Base-by-base conservation (phyloP, 2,113 vertebrate species). In the Cryptotis parvus region DNA sequence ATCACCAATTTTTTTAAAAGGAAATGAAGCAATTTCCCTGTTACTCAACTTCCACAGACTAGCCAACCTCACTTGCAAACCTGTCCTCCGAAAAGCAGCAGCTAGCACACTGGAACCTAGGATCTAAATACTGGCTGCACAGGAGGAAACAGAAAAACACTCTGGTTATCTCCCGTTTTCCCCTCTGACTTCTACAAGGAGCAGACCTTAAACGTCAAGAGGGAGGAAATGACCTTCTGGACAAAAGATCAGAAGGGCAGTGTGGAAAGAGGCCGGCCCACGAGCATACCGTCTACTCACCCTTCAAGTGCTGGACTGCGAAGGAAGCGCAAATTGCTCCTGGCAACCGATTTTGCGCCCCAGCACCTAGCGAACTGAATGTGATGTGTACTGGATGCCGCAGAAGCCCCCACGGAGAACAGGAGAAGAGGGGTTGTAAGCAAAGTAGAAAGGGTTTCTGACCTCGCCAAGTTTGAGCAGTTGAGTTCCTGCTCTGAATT, bases 171-270 rank as follows among this genome's bases (percentile, higher is more conserved):
- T 73, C 41, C 70, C 66, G 22, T 22, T 69, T 82, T 68, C 37
- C 41, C 73, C 37, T 55, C 89, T 74, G 69, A 61, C 18, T 90
- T 86, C 74, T 82, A 74, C 43, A 90, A 81, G 65, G 15, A 35
- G 22, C 35, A 55, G 27, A 86, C 89, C 27, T 70, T 68, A 75
- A 86, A 82, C 26, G n/a, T 73, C 31, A 39, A 22, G 27, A 16
- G 0, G 4, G 3, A 58, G 55, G 16, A 24, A 24, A 58, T 22
- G 55, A 58, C 20, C 55, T 58, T 58, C 20, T 58, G 55, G 55
- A 58, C 18, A 24, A 58, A 58, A 58, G 20, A 58, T 58, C 55
- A 58, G 55, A 7, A 58, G 20, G 55, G 55, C 55, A 58, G 22
- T 58, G 55, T 22, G 55, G 22, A 58, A 58, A 58, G 4, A 58